phyloP scores from a whole-genome alignment of 1,140 invertebrate genomes.

The Neodiprion virginianus region DNA sequence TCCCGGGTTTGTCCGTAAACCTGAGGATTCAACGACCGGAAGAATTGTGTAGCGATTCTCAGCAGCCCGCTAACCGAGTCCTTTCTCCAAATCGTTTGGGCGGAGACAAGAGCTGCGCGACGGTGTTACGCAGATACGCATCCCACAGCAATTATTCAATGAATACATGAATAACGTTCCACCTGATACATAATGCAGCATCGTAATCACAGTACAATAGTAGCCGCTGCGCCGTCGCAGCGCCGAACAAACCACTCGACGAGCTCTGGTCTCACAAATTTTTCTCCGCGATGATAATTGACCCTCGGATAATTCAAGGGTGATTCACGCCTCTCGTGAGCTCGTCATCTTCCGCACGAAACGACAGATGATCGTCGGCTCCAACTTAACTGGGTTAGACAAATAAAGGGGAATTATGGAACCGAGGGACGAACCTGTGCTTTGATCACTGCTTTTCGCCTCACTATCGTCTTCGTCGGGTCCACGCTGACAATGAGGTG shows the following conservation, averaged over 20 bases:
- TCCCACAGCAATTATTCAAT: slow-evolving; percentile 7
- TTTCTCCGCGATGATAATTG: background rate
- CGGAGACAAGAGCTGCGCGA: background rate
- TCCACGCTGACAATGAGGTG: no score
- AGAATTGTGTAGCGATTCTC: no score
- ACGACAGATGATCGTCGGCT: slow-evolving; percentile 2
- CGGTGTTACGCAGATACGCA: background rate
- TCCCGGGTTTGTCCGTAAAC: no score
- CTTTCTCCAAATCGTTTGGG: background rate
- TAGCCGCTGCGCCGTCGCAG: background rate
- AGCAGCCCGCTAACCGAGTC: background rate
- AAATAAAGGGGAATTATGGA: background rate
- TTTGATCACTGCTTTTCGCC: background rate
- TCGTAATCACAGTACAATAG: background rate
- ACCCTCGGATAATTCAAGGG: background rate
- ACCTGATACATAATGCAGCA: background rate
- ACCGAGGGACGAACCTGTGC: background rate
- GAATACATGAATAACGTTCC: slow-evolving; percentile 1
- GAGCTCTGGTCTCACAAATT: background rate
- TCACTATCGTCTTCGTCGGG: background rate
- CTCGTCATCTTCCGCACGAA: background rate
- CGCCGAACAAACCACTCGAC: background rate
- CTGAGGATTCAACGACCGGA: no score
- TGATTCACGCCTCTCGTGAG: background rate
- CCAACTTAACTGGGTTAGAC: slow-evolving; percentile 4